These are phyloP conservation scores for Brachypalpus laphriformis DNA, from an alignment of 2,888 invertebrate genomes.

Conservation along the genomic window DNA sequence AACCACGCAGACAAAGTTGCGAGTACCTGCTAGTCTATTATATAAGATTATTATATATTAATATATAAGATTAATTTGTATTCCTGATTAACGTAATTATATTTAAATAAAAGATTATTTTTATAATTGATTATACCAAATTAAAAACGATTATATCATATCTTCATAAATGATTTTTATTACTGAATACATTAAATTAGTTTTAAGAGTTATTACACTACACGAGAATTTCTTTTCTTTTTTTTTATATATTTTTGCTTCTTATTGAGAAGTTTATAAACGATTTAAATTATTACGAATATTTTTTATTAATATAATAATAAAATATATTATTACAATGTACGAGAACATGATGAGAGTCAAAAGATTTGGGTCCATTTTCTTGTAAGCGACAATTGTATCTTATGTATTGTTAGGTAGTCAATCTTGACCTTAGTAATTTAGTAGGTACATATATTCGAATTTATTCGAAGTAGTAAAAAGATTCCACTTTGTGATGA, in stretches of 20 bases:
- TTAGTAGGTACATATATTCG: conserved; percentile 3
- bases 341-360: conserved; percentile 42
- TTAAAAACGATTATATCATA: not conserved
- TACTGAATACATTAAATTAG: conserved; percentile 61
- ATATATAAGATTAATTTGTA: too few relatives aligned
- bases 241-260: conserved; percentile 45
- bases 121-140: too few relatives aligned
- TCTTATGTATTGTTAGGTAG: conserved; percentile 12
- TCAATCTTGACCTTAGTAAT: conserved; percentile 11
- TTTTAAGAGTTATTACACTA: conserved; percentile 61
- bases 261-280: conserved; percentile 58
- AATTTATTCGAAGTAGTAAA: conserved; percentile 21
- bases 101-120: too few relatives aligned
- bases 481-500: not conserved
- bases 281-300: conserved; percentile 59
- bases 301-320: conserved; percentile 63
- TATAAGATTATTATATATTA: too few relatives aligned
- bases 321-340: conserved; percentile 65
- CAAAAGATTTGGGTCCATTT: conserved; percentile 11
- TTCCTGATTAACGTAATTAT: too few relatives aligned
- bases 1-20: too few relatives aligned
- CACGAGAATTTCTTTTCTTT: conserved; percentile 42
- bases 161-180: conserved; percentile 54
- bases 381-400: conserved; percentile 9
- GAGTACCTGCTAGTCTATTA: too few relatives aligned